A percentile compares a stretch with the other conserved stretches of the same genome.
Conservation (phyloP, 37 sponge, comb jelly and placozoan species). For the Cladorhizidae sp. region DNA sequence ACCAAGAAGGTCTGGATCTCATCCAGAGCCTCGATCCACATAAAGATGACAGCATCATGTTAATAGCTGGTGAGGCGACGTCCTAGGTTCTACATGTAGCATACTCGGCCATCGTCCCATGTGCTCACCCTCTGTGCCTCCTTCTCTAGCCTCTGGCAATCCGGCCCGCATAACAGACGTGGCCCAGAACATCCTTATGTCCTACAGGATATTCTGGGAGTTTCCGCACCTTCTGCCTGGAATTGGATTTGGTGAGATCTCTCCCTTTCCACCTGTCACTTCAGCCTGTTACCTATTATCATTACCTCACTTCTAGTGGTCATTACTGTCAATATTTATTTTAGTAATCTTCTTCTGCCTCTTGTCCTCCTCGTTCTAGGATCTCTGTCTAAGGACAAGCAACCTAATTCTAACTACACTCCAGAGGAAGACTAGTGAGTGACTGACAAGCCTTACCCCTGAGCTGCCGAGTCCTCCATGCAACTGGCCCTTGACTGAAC, state of each 20-base stretch:
- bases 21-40: conserved; percentile 48
- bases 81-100: background rate
- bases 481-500: no score
- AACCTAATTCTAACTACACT: conserved; percentile 32
- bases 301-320: background rate
- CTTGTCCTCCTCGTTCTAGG: background rate
- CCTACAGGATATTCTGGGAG: conserved; percentile 55
- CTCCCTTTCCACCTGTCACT: no score
- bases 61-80: conserved; percentile 19
- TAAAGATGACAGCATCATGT: conserved; percentile 22
- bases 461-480: no score
- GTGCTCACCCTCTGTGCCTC: background rate
- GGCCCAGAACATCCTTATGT: conserved; percentile 55
- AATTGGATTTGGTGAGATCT: conserved; percentile 58
- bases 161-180: conserved; percentile 40
- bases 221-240: conserved; percentile 61
- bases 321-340: no score
- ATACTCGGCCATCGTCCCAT: background rate
- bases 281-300: no score
- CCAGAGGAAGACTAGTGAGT: conserved; percentile 51
- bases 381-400: conserved; percentile 18
- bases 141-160: conserved; percentile 13
- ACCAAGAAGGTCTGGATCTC: conserved; percentile 43
- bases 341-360: background rate
- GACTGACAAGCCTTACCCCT: no score